Evolutionary conservation across 2,888 invertebrate species (phyloP), one percentile per base, ranked within the genome.

Genomic region (Onthophagus sagittarius): DNA sequence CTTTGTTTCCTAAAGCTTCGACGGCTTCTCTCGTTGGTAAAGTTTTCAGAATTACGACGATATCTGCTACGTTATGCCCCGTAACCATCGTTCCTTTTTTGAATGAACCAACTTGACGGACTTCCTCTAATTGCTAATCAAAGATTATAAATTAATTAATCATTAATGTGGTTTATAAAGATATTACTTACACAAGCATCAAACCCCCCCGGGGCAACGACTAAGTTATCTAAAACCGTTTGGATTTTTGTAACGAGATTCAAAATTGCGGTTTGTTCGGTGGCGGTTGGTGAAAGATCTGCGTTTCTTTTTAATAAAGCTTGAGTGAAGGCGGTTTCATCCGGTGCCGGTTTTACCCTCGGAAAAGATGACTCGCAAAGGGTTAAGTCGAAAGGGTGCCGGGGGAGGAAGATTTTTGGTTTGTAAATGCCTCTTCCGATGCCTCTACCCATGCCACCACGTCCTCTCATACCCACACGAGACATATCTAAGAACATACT

Each of bases 41-140:
- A 0, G 98, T 97, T 88, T 98, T 98, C 76, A 99, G 89, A 77
- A 99, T 96, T 0, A 99, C 97, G 0, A 98, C 98, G 76, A 99
- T 93, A 81, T 99, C 98, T 0, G 98, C 99, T 0, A 97, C 93
- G 84, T 97, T 98, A 85, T 95, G 95, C 0, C 97, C 97, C 0
- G 95, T 93, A 83, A 98, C 91, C 94, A 99, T 97, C 0, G 99
- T 99, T 0, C 98, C 98, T 82, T 99, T 98, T 85, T 99, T 99
- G 85, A 96, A 98, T 0, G 98, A 97, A 0, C 99, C 99, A 5
- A 99, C 98, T 86, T 97, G 97, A 0, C 98, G 90, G 0, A 98
- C 97, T 86, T 98, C 98, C 82, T 96, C 96, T 70, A 96, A 87
- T 91, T 95, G 94, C 94, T 94, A 78, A 13, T 23, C 1, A 23